These are phyloP conservation scores for Callinectes sapidus DNA, from an alignment of 2,888 invertebrate genomes.

Conservation along the genomic window DNA sequence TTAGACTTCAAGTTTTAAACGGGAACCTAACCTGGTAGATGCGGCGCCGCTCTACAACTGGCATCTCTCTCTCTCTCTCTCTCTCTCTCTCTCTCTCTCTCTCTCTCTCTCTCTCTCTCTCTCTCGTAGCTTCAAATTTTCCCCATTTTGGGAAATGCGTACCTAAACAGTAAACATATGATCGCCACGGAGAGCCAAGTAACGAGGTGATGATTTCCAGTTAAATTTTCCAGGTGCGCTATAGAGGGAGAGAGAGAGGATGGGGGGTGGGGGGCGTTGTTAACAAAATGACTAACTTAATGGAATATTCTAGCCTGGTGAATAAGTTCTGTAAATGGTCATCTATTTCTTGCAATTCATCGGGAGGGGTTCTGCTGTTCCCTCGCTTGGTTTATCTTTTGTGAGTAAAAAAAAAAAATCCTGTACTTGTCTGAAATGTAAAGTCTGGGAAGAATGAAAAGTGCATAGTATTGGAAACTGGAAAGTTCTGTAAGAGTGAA, in stretches of 20 bases:
- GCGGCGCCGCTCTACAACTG: too few relatives aligned
- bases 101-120: too few relatives aligned
- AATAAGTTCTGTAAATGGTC: background rate
- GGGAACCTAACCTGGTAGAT: too few relatives aligned
- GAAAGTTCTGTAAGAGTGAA: too few relatives aligned
- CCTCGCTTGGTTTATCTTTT: background rate
- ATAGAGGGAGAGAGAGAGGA: background rate
- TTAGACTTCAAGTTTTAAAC: too few relatives aligned
- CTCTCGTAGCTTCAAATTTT: too few relatives aligned
- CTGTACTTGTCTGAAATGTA: background rate
- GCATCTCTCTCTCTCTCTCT: too few relatives aligned
- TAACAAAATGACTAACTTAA: background rate
- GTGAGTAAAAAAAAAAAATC: background rate
- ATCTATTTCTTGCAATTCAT: background rate
- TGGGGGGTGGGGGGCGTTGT: background rate
- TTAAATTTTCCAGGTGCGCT: background rate
- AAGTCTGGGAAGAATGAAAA: background rate
- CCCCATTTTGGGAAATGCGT: too few relatives aligned
- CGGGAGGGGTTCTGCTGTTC: background rate
- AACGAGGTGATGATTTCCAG: background rate
- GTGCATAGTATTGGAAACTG: too few relatives aligned
- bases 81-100: too few relatives aligned
- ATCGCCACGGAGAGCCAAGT: background rate
- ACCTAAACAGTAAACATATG: background rate
- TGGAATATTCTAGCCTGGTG: background rate